A percentile compares a stretch with the other conserved stretches of the same genome.
These are phyloP conservation scores for Euura saliciscinereae DNA, from an alignment of 1,140 invertebrate genomes.

Conservation along the genomic window DNA sequence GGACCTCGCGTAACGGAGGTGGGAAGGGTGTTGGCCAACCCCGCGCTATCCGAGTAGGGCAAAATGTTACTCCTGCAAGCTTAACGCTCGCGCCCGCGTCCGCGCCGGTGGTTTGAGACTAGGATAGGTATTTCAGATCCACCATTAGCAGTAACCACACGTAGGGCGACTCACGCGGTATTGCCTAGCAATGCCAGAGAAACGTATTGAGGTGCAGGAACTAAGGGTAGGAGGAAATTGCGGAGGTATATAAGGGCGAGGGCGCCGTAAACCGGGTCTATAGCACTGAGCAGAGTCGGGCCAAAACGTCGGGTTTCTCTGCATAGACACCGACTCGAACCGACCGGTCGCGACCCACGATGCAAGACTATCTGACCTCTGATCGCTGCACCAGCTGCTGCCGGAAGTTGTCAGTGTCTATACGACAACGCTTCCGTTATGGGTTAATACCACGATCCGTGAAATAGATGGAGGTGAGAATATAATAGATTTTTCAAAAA, in stretches of 20 bases:
- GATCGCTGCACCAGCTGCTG: not conserved
- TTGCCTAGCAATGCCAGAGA: not conserved
- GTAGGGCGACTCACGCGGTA: not conserved
- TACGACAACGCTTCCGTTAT: conserved; percentile 1
- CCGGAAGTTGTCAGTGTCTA: not conserved
- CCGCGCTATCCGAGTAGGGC: too few relatives aligned
- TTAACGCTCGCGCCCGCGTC: not conserved
- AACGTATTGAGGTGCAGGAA: not conserved
- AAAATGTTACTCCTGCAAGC: not conserved
- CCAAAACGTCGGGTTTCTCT: not conserved
- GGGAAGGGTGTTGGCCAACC: too few relatives aligned
- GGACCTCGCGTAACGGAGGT: not conserved
- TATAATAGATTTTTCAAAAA: too few relatives aligned
- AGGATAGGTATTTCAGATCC: not conserved
- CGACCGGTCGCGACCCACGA: too few relatives aligned
- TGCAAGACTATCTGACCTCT: too few relatives aligned
- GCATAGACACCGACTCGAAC: not conserved
- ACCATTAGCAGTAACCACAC: conserved; percentile 4
- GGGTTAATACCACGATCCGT: not conserved
- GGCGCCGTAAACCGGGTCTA: not conserved
- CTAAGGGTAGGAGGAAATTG: not conserved
- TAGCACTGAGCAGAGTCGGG: not conserved
- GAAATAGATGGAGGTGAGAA: not conserved
- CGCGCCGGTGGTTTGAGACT: not conserved
- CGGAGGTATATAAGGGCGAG: not conserved